Conservation (phyloP, 2,797 vertebrate species). For the Florisuga fusca region DNA sequence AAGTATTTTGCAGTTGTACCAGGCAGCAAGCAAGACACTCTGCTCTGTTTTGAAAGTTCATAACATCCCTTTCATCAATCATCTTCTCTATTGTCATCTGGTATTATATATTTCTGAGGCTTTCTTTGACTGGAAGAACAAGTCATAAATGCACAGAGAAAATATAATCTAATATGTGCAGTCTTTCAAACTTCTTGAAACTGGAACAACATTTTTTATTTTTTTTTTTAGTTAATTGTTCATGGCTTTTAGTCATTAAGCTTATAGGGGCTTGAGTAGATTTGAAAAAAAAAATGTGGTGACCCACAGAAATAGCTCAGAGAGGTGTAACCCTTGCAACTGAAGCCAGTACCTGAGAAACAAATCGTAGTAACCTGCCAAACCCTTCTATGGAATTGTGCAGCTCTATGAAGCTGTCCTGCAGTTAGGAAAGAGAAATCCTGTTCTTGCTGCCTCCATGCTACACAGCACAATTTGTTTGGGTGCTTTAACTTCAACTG, state of each 20-base stretch:
- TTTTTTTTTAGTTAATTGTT: background rate
- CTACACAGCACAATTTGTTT: background rate
- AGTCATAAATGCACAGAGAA: background rate
- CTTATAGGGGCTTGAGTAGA: background rate
- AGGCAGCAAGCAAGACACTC: background rate
- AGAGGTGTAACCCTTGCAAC: background rate
- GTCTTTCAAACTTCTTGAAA: background rate
- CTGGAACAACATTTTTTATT: background rate
- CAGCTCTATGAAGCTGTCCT: background rate
- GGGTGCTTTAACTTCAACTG: background rate
- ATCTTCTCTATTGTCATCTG: background rate
- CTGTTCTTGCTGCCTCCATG: fast-evolving
- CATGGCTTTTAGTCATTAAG: background rate
- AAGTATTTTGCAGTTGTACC: background rate
- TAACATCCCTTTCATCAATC: background rate
- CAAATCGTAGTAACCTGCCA: background rate
- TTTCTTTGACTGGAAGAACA: background rate
- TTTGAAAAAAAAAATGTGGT: background rate
- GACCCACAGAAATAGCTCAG: background rate
- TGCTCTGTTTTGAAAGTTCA: background rate
- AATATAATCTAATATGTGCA: fast-evolving
- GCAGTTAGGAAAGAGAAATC: background rate
- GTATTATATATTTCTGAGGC: background rate
- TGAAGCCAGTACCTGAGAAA: background rate
- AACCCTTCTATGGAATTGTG: background rate